Percentiles rank a stretch among this genome's conserved stretches.
These are phyloP conservation scores for Scopus umbretta DNA, from an alignment of 2,113 vertebrate species.

Conservation along the genomic window DNA sequence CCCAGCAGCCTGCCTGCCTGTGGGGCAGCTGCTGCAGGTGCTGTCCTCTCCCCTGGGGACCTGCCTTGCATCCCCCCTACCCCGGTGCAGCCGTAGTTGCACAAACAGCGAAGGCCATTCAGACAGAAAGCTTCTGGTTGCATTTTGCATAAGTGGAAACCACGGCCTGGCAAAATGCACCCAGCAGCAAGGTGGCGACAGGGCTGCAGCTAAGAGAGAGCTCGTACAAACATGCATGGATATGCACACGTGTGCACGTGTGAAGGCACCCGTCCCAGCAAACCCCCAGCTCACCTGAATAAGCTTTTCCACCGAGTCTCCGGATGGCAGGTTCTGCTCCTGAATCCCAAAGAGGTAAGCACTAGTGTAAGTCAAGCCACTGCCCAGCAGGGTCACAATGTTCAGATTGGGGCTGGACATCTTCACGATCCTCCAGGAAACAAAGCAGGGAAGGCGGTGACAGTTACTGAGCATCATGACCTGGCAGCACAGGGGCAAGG, in stretches of 20 bases:
- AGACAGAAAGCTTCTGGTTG: background rate
- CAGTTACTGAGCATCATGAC: background rate
- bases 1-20: background rate
- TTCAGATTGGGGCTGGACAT: constrained; percentile 99
- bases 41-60: background rate
- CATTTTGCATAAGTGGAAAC: background rate
- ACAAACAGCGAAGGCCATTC: background rate
- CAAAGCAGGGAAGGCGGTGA: background rate
- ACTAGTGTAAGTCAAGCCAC: constrained; percentile 86
- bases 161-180: background rate
- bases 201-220: background rate
- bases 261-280: background rate
- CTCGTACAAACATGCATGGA: background rate
- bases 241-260: accelerated
- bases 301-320: constrained; percentile 69
- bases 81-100: background rate
- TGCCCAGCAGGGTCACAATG: constrained; percentile 88
- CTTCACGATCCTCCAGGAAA: constrained; percentile 89
- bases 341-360: constrained; percentile 88
- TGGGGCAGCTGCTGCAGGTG: background rate
- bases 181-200: background rate
- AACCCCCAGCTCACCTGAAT: constrained; percentile 74
- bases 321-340: constrained; percentile 57
- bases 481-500: background rate
- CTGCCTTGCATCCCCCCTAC: background rate